These are phyloP conservation scores for Notechis scutatus DNA, from an alignment of 2,113 vertebrate species.

Conservation along the genomic window DNA sequence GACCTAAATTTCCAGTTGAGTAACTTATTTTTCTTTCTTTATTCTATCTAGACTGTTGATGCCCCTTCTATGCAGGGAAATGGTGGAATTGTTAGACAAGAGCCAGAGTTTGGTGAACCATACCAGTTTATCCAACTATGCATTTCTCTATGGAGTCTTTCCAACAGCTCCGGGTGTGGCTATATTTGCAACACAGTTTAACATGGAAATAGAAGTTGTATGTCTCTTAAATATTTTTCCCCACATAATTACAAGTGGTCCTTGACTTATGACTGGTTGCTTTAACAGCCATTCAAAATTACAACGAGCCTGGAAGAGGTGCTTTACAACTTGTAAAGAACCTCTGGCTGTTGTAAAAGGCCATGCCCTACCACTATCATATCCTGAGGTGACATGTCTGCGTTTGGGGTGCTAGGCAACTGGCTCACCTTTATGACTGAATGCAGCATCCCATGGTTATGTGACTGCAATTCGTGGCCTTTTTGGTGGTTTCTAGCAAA, in stretches of 20 bases:
- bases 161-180: slow-evolving; percentile 95
- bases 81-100: slow-evolving; percentile 90
- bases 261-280: not conserved
- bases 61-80: slow-evolving; percentile 91
- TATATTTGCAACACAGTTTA: slow-evolving; percentile 95
- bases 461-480: not conserved
- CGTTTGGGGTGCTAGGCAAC: not conserved
- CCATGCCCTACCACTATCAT: not conserved
- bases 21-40: not conserved
- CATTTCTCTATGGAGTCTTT: slow-evolving; percentile 94
- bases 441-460: not conserved
- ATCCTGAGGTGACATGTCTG: not conserved
- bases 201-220: slow-evolving; percentile 96
- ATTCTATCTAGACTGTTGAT: slow-evolving; percentile 85
- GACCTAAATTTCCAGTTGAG: not conserved
- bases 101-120: slow-evolving; percentile 78
- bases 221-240: slow-evolving; percentile 57
- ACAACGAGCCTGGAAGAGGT: not conserved
- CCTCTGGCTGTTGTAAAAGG: not conserved
- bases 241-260: not conserved
- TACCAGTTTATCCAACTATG: slow-evolving; percentile 93
- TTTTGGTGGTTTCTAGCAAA: not conserved
- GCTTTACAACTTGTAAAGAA: not conserved
- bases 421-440: not conserved
- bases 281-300: not conserved